Evolutionary conservation across 2,797 vertebrate genomes (phyloP), one percentile per base, ranked within the genome.

Genomic region (Coregonus sp.): DNA sequence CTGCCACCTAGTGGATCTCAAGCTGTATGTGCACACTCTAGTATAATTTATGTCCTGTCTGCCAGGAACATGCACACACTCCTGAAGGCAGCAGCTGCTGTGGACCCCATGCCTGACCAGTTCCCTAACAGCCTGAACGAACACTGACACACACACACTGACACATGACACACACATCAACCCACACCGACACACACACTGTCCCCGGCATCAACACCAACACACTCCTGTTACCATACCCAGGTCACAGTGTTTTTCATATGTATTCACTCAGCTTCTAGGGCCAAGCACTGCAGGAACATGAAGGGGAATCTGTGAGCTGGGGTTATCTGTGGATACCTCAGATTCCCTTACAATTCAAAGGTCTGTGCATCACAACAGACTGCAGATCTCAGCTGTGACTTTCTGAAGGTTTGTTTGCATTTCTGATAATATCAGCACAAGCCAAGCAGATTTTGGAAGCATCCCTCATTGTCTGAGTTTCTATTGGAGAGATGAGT

Each of bases 51-150:
- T 59, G 56, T 7, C 5, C 4, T 59, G 56, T 59, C 56, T 59
- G 56, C 56, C 52, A 54, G 18, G 2, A 18, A 59, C 65, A 33
- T 33, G 40, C 75, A 76, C 68, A 51, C 73, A 67, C 61, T 50
- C 73, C 65, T 56, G 31, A 79, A 76, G 52, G 54, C 54, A 88
- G 78, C 86, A 88, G 84, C 86, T 88, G 89, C 80, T 81, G 70
- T 75, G 79, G 84, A 82, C 76, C 80, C 82, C 63, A 52, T 73
- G 67, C 29, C 7, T 63, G 69, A 51, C 73, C 82, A 77, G 74
- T 79, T 80, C 83, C 80, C 81, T 77, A 70, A 76, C 51, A 63
- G 86, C 81, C 85, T 89, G 86, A 88, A 88, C 85, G 87, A 87
- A 87, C 84, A 84, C 81, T 74, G 61, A 63, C 9, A 16, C 9